phyloP scores from a whole-genome alignment of 2,888 invertebrate genomes.

The Lutraria lutraria region DNA sequence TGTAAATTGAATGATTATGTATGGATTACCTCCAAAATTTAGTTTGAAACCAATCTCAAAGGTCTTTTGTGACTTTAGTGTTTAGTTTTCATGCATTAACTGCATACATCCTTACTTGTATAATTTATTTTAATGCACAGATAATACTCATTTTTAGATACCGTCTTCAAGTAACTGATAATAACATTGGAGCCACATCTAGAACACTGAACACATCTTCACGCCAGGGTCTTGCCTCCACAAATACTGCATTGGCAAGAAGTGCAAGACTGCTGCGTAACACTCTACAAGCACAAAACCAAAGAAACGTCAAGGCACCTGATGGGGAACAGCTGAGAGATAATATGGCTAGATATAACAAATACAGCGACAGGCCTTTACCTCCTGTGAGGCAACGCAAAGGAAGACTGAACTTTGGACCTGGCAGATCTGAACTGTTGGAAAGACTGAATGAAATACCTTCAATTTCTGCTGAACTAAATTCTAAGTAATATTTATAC shows the following conservation, averaged over 20 bases:
- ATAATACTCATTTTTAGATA: neutral
- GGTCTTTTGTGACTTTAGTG: no score
- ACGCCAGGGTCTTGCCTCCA: neutral
- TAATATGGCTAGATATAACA: constrained; percentile 10
- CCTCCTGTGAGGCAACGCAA: constrained; percentile 44
- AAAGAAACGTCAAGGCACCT: constrained; percentile 24
- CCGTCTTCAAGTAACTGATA: neutral
- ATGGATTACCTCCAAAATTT: neutral
- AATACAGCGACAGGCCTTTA: constrained; percentile 51
- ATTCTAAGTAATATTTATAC: neutral
- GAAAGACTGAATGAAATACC: constrained; percentile 25
- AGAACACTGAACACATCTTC: neutral
- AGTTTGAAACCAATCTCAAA: neutral
- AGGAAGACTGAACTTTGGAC: constrained; percentile 42
- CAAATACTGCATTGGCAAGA: neutral
- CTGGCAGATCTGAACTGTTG: constrained; percentile 48
- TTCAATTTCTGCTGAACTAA: neutral
- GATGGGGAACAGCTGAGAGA: constrained; percentile 23
- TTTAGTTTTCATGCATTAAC: no score
- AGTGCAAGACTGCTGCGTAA: constrained; percentile 30
- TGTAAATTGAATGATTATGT: no score
- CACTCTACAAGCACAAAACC: neutral
- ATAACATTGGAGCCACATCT: neutral
- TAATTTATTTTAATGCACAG: no score
- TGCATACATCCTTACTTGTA: no score